phyloP scores from a whole-genome alignment of 1,140 invertebrate species.

The Drosophila nikananu region DNA sequence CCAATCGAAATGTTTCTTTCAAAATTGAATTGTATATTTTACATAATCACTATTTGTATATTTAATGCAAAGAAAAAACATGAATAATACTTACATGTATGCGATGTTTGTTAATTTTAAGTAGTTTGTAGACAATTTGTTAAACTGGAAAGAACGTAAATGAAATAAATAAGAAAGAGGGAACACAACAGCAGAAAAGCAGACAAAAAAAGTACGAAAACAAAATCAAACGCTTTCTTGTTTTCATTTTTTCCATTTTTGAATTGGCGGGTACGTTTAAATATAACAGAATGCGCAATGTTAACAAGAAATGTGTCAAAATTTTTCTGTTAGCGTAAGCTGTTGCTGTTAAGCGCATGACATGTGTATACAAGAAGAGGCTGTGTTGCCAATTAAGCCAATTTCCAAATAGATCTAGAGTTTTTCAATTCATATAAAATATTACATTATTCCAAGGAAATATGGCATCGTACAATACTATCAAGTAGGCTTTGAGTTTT shows the following conservation, averaged over 20 bases:
- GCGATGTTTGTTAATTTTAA: constrained; percentile 79
- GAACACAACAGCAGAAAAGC: constrained; percentile 56
- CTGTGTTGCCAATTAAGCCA: neutral
- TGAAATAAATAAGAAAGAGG: constrained; percentile 61
- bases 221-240: constrained; percentile 2
- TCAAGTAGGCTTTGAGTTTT: neutral
- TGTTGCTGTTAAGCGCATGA: constrained; percentile 12
- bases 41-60: constrained; percentile 60
- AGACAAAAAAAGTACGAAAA: constrained; percentile 20
- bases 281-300: neutral
- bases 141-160: constrained; percentile 58
- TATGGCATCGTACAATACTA: neutral
- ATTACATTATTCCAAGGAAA: neutral
- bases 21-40: constrained; percentile 61
- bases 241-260: neutral
- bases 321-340: neutral
- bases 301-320: neutral
- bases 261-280: constrained; percentile 4
- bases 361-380: neutral
- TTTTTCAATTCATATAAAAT: neutral
- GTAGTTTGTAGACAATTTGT: constrained; percentile 79
- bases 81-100: constrained; percentile 47
- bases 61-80: constrained; percentile 54
- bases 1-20: constrained; percentile 52
- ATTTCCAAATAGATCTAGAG: neutral